Percentiles rank a stretch among this genome's conserved stretches.
phyloP scores from a whole-genome alignment of 2,797 vertebrate genomes.

The Helicolenus hilgendorfi region DNA sequence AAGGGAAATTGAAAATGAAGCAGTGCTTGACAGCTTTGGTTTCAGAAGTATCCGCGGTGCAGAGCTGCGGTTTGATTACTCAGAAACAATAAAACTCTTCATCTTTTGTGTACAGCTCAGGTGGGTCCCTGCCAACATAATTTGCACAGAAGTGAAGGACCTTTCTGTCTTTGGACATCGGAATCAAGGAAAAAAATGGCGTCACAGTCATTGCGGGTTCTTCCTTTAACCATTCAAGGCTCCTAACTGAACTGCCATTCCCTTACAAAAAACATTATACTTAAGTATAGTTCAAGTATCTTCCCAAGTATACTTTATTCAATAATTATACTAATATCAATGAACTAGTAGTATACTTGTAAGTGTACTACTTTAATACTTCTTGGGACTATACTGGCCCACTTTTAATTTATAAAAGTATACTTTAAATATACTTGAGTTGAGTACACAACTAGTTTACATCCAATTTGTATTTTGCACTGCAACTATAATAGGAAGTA shows the following conservation, averaged over 20 bases:
- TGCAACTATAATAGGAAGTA: no score
- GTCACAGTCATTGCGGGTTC: neutral
- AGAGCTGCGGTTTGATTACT: slow-evolving; percentile 34
- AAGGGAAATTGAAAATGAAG: slow-evolving; percentile 50
- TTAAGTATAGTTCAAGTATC: no score
- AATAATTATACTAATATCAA: no score
- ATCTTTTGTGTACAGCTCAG: slow-evolving; percentile 7
- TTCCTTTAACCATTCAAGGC: slow-evolving; percentile 4
- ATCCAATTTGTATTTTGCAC: no score
- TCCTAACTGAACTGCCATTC: slow-evolving; percentile 19
- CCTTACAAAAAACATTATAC: no score
- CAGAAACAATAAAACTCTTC: slow-evolving; percentile 41
- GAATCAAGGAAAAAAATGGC: slow-evolving; percentile 5
- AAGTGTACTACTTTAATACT: no score
- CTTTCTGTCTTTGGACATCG: neutral
- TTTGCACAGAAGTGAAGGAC: neutral
- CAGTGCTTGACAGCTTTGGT: slow-evolving; percentile 49
- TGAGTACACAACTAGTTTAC: no score
- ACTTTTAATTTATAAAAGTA: no score
- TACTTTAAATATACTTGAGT: no score
- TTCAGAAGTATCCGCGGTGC: slow-evolving; percentile 10
- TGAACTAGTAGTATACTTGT: neutral
- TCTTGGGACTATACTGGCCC: no score
- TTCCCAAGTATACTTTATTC: no score
- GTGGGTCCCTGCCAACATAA: neutral